These are phyloP conservation scores for Phrynocephalus guinanensis DNA, from an alignment of 2,797 vertebrate species.

Conservation along the genomic window DNA sequence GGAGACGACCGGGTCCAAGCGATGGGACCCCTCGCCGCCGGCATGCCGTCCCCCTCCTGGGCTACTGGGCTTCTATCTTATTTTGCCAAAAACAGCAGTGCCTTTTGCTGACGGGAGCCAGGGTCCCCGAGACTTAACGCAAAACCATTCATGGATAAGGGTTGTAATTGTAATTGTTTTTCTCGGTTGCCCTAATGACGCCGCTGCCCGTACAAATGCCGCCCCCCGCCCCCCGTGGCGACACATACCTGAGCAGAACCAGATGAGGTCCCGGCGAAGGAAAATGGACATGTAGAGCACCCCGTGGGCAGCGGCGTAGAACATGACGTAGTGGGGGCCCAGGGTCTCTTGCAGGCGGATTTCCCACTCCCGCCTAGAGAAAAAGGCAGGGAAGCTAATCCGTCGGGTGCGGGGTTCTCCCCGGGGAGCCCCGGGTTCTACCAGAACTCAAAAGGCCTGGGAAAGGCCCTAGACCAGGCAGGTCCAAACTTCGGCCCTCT, in stretches of 20 bases:
- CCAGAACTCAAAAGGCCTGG: too few relatives aligned
- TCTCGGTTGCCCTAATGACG: too few relatives aligned
- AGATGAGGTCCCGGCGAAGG: constrained; percentile 94
- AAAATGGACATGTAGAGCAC: constrained; percentile 93
- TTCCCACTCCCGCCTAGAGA: constrained; percentile 93
- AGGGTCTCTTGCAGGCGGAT: constrained; percentile 93
- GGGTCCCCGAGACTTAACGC: background rate
- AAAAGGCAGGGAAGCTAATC: background rate
- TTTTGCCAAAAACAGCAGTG: background rate
- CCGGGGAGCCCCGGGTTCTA: background rate
- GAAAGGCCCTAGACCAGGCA: too few relatives aligned
- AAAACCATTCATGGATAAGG: too few relatives aligned
- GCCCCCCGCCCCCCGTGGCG: too few relatives aligned
- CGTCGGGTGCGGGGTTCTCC: too few relatives aligned
- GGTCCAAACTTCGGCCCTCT: too few relatives aligned
- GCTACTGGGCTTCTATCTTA: background rate
- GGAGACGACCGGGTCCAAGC: background rate
- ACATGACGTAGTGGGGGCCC: constrained; percentile 93
- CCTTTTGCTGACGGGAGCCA: background rate
- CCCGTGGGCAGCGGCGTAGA: constrained; percentile 90
- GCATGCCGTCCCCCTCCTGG: background rate
- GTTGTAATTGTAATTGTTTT: too few relatives aligned
- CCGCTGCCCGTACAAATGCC: too few relatives aligned
- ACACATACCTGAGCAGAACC: constrained; percentile 94
- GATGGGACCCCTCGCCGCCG: background rate